Base-by-base conservation (phyloP, 2,797 vertebrate species). In the Alcedo quadribrachys region DNA sequence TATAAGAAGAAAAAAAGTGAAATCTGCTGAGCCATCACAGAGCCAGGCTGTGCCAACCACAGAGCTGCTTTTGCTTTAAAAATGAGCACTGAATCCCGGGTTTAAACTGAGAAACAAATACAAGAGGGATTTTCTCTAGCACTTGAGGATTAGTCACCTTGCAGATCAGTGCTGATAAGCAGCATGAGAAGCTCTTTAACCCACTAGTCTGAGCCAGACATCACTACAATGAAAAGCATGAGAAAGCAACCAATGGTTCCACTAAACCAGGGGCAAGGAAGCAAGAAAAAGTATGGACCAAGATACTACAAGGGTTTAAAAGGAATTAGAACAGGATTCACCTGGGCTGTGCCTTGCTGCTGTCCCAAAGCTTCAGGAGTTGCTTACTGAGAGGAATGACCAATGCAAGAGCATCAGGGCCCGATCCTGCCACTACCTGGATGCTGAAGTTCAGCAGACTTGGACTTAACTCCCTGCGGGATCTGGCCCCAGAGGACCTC, bases 161-260 rank as follows among this genome's bases (percentile, higher is more conserved):
- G 81, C 58, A 85, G 85, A 90, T 90, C 58, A 15, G 51, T 0
- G 1, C 46, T 60, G 89, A 81, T 91, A 89, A 91, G 50, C 65
- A 89, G 42, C 87, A 69, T 12, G 32, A 24, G 60, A 87, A 91
- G 63, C 87, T 76, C 80, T 89, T 45, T 57, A 89, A 84, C 60
- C 11, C 74, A 40, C 65, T 19, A 20, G 53, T 7, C 20, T 7
- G 43, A 91, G 46, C 85, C 70, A 67, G 81, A 74, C 54, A 20
- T 37, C 40, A 79, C 40, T 16, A 11, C 9, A 40, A 32, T 0
- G 1, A 37, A 37, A 43, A 35, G 48, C 67, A 62, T 5, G 13
- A 51, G 28, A 81, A 74, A 87, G 27, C 22, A 40, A 55, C 40
- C 11, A 2, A 25, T 1, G 5, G 37, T 24, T 78, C 46, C 37